phyloP scores from a whole-genome alignment of 1,140 invertebrate species.

The Episyrphus balteatus region DNA sequence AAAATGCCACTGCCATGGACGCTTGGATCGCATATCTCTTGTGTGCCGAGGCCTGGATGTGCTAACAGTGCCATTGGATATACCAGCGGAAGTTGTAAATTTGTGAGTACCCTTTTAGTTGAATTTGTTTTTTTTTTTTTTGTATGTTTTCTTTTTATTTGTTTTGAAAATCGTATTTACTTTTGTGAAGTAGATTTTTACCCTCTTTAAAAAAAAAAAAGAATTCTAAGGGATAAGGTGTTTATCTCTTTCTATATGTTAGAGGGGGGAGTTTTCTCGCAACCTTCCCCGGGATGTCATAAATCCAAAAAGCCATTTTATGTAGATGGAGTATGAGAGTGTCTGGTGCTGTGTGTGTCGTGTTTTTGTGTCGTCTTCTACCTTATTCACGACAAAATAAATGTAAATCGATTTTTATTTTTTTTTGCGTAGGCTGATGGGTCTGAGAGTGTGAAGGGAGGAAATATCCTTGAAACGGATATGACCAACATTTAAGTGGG shows the following conservation, averaged over 20 bases:
- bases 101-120: conserved; percentile 24
- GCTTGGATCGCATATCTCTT: conserved; percentile 21
- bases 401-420: no score
- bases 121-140: neutral
- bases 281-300: neutral
- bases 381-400: no score
- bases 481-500: no score
- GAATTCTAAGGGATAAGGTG: neutral
- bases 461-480: no score
- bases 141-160: neutral
- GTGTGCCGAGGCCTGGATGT: conserved; percentile 29
- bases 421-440: no score
- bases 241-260: neutral
- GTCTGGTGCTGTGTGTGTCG: no score
- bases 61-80: conserved; percentile 25
- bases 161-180: no score
- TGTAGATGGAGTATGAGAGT: no score
- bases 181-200: neutral
- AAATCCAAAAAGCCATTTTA: neutral
- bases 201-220: no score
- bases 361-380: no score
- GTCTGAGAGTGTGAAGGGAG: no score
- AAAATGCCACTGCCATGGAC: conserved; percentile 29
- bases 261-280: neutral
- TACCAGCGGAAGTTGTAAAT: conserved; percentile 21